These are phyloP conservation scores for Tenthredo notha DNA, from an alignment of 2,888 invertebrate genomes.

Conservation along the genomic window DNA sequence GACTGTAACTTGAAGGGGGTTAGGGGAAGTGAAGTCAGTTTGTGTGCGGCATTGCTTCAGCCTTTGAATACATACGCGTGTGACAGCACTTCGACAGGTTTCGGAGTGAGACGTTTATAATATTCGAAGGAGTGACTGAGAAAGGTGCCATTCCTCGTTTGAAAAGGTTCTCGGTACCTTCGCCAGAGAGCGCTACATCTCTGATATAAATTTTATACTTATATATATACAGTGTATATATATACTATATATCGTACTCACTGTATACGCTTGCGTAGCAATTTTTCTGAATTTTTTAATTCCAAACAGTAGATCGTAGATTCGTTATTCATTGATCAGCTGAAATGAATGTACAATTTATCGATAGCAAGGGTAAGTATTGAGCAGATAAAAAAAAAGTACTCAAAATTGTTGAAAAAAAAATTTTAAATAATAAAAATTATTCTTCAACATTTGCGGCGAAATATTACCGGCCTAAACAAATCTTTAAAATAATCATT, in stretches of 20 bases:
- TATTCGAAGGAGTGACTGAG: conserved; percentile 64
- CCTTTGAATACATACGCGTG: conserved; percentile 63
- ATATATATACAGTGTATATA: neutral
- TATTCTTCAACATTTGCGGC: too few relatives aligned
- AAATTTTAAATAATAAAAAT: too few relatives aligned
- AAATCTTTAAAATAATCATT: neutral
- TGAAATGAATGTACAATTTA: neutral
- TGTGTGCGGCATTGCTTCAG: conserved; percentile 54
- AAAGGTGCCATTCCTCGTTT: conserved; percentile 64
- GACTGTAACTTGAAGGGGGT: conserved; percentile 44
- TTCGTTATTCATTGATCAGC: neutral
- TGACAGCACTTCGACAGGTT: conserved; percentile 66
- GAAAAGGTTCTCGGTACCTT: conserved; percentile 62
- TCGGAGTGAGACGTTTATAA: conserved; percentile 66
- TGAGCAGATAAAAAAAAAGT: neutral
- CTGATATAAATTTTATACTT: conserved; percentile 5
- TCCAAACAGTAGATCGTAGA: neutral
- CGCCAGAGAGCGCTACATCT: conserved; percentile 66
- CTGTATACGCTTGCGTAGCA: neutral
- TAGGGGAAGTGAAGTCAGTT: conserved; percentile 41
- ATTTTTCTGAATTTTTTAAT: neutral
- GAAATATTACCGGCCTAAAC: neutral
- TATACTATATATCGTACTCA: neutral
- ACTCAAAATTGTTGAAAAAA: neutral
- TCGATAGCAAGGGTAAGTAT: neutral